Conservation (phyloP, 2,797 vertebrate species). For the Capromys pilorides region DNA sequence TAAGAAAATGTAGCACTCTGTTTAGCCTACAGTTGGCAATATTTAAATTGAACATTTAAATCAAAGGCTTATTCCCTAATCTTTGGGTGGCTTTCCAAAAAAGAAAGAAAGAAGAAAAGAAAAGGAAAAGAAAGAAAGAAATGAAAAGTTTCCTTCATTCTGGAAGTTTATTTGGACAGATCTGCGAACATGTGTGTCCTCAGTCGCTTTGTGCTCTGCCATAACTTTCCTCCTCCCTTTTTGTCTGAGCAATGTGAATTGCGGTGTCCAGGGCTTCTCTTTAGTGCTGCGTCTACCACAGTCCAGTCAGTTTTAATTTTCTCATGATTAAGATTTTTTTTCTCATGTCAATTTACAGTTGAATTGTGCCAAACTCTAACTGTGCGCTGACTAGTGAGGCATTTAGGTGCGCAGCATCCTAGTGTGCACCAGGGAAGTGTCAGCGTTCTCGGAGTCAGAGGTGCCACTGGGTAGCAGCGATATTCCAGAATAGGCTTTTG, state of each 20-base stretch:
- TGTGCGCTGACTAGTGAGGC: conserved; percentile 87
- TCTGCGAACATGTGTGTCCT: conserved; percentile 73
- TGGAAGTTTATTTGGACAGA: conserved; percentile 78
- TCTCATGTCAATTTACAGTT: conserved; percentile 87
- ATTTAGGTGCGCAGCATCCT: conserved; percentile 87
- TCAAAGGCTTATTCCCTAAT: conserved; percentile 84
- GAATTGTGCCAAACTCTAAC: conserved; percentile 93
- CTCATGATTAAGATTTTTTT: conserved; percentile 80
- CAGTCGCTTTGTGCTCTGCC: conserved; percentile 74
- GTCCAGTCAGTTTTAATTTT: conserved; percentile 78
- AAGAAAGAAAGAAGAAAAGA: background rate
- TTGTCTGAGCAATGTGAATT: conserved; percentile 80
- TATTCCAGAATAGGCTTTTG: conserved; percentile 84
- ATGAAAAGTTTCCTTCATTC: conserved; percentile 69
- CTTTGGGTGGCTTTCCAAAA: conserved; percentile 80
- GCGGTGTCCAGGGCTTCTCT: conserved; percentile 82
- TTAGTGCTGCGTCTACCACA: conserved; percentile 82
- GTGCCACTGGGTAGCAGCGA: conserved; percentile 76
- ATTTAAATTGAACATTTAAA: conserved; percentile 83
- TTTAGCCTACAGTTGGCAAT: conserved; percentile 85
- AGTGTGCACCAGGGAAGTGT: conserved; percentile 77
- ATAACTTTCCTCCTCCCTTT: conserved; percentile 71
- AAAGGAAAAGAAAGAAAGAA: conserved; percentile 12
- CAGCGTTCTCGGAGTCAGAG: conserved; percentile 58
- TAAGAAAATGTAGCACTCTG: conserved; percentile 85